Evolutionary conservation across 30 jellyfish, hydroid and myxozoan species (phyloP).

Genomic region (Turritopsis dohrnii): DNA sequence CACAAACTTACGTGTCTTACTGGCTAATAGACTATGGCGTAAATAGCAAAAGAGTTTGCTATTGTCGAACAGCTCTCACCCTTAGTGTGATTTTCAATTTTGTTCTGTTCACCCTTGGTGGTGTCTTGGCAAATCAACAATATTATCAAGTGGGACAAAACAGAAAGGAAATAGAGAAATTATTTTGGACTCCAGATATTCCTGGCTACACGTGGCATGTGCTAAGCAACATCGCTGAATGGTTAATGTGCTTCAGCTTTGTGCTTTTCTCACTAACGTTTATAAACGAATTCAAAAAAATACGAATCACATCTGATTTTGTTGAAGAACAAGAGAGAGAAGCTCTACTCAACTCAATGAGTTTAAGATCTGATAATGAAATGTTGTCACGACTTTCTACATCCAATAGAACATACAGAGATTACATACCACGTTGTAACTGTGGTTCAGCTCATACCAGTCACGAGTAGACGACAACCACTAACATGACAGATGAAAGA

Average conservation of each 20-base stretch:
- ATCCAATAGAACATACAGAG: not conserved
- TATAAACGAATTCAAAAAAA: conserved; percentile 52
- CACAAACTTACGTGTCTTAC: conserved; percentile 55
- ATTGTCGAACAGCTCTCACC: conserved; percentile 45
- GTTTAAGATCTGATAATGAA: not conserved
- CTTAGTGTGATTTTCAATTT: conserved; percentile 45
- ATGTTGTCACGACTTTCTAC: not conserved
- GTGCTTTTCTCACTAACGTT: conserved; percentile 56
- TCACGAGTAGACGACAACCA: not conserved
- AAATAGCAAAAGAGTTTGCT: conserved; percentile 45
- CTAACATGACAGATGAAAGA: too few relatives aligned
- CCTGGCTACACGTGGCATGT: conserved; percentile 73
- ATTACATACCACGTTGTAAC: not conserved
- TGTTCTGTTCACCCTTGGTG: conserved; percentile 41
- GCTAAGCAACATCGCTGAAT: conserved; percentile 60
- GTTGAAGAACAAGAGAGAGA: not conserved
- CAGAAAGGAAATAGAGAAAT: conserved; percentile 29
- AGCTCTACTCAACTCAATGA: not conserved
- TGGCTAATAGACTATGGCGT: conserved; percentile 47
- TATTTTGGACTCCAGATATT: conserved; percentile 77
- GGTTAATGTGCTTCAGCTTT: conserved; percentile 79
- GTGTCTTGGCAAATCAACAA: conserved; percentile 47
- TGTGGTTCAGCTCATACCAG: not conserved
- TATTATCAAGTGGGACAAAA: conserved; percentile 18
- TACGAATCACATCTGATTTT: conserved; percentile 70